phyloP scores from a whole-genome alignment of 1,140 invertebrate species.

The Nomia melanderi region DNA sequence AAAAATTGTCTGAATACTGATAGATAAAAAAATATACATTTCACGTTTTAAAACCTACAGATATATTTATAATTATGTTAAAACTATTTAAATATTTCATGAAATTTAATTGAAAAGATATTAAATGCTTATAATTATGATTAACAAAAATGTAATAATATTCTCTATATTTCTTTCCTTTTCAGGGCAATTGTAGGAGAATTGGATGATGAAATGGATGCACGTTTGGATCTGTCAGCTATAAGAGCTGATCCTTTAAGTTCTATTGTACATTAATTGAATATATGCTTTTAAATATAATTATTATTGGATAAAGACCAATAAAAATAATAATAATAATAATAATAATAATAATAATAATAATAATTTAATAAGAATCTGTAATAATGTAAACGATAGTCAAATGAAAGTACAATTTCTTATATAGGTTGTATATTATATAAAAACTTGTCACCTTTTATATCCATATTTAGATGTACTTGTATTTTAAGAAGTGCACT shows the following conservation, averaged over 20 bases:
- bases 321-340: slow-evolving; percentile 34
- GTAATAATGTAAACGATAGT: slow-evolving; percentile 27
- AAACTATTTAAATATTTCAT: background rate
- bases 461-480: slow-evolving; percentile 45
- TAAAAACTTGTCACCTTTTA: slow-evolving; percentile 42
- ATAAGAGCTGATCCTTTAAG: slow-evolving; percentile 95
- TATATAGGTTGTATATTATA: slow-evolving; percentile 48
- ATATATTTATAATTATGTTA: background rate
- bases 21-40: slow-evolving; percentile 31
- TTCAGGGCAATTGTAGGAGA: slow-evolving; percentile 93
- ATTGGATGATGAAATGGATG: slow-evolving; percentile 95
- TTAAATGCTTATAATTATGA: background rate
- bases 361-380: slow-evolving; percentile 34
- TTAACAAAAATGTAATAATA: background rate
- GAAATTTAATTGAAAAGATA: background rate
- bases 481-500: slow-evolving; percentile 54
- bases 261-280: slow-evolving; percentile 88
- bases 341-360: slow-evolving; percentile 35
- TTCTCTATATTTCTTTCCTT: slow-evolving; percentile 40
- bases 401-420: slow-evolving; percentile 51
- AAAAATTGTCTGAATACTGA: slow-evolving; percentile 8
- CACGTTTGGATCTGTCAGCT: slow-evolving; percentile 89
- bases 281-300: slow-evolving; percentile 18
- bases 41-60: background rate
- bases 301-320: slow-evolving; percentile 17